A percentile compares a stretch with the other conserved stretches of the same genome.
phyloP scores from a whole-genome alignment of 2,797 vertebrate species.

The Loriculus beryllinus region DNA sequence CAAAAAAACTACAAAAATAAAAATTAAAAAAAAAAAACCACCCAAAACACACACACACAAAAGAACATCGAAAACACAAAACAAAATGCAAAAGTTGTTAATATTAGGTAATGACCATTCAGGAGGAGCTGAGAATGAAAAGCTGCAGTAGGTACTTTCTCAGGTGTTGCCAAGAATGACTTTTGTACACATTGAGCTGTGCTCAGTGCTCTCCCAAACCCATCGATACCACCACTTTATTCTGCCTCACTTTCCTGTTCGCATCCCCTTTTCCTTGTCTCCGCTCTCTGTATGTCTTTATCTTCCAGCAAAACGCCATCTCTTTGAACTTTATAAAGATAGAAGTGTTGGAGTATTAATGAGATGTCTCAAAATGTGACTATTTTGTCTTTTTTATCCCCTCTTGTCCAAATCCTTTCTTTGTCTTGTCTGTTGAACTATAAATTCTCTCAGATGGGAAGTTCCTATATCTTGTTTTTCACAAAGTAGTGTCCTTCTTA shows the following conservation, averaged over 20 bases:
- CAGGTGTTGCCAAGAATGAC: not conserved
- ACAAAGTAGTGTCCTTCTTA: not conserved
- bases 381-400: not conserved
- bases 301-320: not conserved
- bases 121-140: not conserved
- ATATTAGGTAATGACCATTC: not conserved
- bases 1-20: not conserved
- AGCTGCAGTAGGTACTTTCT: not conserved
- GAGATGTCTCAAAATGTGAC: not conserved
- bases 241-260: not conserved
- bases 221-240: not conserved
- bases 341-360: not conserved
- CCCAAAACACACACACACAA: not conserved
- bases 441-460: not conserved
- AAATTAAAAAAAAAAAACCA: too few relatives aligned
- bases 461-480: not conserved
- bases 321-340: not conserved
- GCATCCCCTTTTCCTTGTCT: not conserved
- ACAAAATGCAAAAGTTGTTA: not conserved
- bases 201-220: not conserved
- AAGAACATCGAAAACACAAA: not conserved
- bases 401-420: not conserved
- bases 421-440: not conserved
- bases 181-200: not conserved
- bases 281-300: not conserved